Evolutionary conservation across 2,113 vertebrate species (phyloP), one percentile per base, ranked within the genome.

Genomic region (Sterna hirundo): DNA sequence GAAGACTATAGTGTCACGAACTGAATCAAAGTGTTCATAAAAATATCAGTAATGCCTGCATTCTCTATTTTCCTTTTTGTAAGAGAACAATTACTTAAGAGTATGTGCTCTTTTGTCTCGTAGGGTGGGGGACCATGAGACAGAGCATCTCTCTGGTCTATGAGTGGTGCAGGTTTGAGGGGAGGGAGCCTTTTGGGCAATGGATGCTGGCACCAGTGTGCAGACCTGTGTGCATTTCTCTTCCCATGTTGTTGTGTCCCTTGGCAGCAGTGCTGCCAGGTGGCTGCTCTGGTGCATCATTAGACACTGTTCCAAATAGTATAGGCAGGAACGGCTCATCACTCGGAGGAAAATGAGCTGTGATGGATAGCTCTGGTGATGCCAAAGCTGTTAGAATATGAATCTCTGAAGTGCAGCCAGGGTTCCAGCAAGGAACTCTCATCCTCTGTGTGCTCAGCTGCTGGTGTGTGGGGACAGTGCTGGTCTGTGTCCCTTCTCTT

Each of bases 301-400:
- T 98, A 99, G 98, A 98, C 97, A 93, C 98, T 93, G 98, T 98
- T 99, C 99, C 98, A 98, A 98, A 98, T 94, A 98, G 98, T 97
- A 95, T 96, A 98, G 98, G 98, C 98, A 98, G 98, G 96, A 97
- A 97, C 97, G 98, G 98, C 96, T 98, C 98, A 97, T 98, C 97
- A 96, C 97, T 97, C 10, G 5, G 97, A 98, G 98, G 98, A 98
- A 99, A 99, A 99, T 98, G 98, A 99, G 98, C 98, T 98, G 97
- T 99, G 99, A 99, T 99, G 98, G 98, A 99, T 99, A 98, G 98
- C 98, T 97, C 65, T 84, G 44, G 91, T 71, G 34, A 32, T 79
- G 65, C 86, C 95, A 88, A 79, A 94, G 98, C 98, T 98, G 98
- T 98, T 98, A 98, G 98, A 98, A 98, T 98, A 98, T 98, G 98